These are phyloP conservation scores for Lepisosteus osseus DNA, from an alignment of 2,113 vertebrate genomes.

Conservation along the genomic window DNA sequence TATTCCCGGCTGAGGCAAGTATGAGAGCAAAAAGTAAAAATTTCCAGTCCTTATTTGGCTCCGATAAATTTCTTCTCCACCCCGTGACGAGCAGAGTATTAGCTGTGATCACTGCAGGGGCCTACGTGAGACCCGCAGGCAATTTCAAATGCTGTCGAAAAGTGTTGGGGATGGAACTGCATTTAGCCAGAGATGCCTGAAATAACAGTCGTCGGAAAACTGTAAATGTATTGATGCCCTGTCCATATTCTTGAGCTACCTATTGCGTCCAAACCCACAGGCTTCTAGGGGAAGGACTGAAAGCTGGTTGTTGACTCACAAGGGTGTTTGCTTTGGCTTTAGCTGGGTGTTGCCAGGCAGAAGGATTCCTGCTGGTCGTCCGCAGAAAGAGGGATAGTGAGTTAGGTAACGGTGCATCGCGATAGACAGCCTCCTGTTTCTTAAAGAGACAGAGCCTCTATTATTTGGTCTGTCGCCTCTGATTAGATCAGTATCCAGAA, in stretches of 20 bases:
- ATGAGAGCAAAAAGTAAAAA: too few relatives aligned
- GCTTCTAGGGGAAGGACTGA: slow-evolving; percentile 36
- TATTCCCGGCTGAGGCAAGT: too few relatives aligned
- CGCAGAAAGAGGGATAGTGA: not conserved
- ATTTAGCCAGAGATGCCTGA: slow-evolving; percentile 29
- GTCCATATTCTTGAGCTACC: slow-evolving; percentile 26
- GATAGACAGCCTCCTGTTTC: not conserved
- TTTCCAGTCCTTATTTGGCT: too few relatives aligned
- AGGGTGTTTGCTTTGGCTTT: slow-evolving; percentile 54
- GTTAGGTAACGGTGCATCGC: not conserved
- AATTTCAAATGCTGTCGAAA: not conserved
- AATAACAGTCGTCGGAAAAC: not conserved
- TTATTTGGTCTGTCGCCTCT: not conserved
- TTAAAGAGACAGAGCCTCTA: not conserved
- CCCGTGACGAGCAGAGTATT: too few relatives aligned
- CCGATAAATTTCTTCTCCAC: too few relatives aligned
- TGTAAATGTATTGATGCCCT: slow-evolving; percentile 20
- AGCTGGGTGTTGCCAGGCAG: not conserved
- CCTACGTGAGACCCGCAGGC: not conserved
- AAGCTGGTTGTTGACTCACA: slow-evolving; percentile 38
- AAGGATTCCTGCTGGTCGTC: not conserved
- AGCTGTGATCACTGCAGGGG: not conserved
- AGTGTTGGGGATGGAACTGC: slow-evolving; percentile 8
- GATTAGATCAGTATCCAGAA: not conserved
- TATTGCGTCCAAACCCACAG: slow-evolving; percentile 34